Conservation (phyloP, 2,113 vertebrate species). For the Dromas ardeola region DNA sequence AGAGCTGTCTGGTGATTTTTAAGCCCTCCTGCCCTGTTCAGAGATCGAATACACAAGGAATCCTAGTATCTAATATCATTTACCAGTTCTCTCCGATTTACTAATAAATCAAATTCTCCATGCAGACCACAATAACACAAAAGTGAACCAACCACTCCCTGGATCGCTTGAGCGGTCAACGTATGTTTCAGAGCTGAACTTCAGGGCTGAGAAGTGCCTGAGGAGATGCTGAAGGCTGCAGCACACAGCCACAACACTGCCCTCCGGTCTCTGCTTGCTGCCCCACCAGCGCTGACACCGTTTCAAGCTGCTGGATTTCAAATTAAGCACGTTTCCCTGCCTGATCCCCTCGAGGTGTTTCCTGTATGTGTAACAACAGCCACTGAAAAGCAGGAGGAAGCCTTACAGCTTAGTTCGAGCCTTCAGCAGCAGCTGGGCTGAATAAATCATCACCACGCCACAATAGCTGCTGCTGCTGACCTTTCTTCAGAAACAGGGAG, state of each 20-base stretch:
- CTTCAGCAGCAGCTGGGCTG: neutral
- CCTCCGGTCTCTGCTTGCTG: neutral
- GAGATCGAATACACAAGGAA: neutral
- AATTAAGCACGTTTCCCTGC: neutral
- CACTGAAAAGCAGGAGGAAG: neutral
- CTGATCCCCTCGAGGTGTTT: neutral
- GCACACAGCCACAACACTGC: neutral
- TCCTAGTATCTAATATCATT: neutral
- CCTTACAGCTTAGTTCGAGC: neutral
- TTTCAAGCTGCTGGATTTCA: neutral
- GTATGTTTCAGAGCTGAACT: neutral
- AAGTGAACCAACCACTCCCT: neutral
- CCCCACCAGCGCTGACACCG: rapidly evolving
- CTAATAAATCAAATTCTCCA: neutral
- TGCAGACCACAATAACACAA: neutral
- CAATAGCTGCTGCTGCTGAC: neutral
- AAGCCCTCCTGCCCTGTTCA: neutral
- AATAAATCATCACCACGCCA: neutral
- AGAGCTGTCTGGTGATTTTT: neutral
- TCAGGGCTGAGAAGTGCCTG: neutral
- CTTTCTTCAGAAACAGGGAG: neutral
- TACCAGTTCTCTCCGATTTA: neutral
- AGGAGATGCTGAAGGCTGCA: neutral
- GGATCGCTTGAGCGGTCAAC: neutral
- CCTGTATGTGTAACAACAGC: neutral